Conservation (phyloP, 2,888 invertebrate genomes). For the Branchellion lobata region DNA sequence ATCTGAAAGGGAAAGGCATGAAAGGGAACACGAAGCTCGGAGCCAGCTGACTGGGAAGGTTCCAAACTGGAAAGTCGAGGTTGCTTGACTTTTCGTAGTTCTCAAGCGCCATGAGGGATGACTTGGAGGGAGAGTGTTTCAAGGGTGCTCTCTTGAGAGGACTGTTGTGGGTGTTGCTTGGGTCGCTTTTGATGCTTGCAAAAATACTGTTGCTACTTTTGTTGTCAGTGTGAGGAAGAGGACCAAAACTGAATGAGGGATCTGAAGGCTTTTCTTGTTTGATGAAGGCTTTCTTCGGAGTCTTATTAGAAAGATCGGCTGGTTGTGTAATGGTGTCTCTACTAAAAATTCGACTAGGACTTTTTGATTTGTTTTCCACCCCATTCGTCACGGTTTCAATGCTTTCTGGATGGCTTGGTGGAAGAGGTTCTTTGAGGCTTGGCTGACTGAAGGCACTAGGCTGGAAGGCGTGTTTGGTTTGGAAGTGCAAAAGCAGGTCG, state of each 20-base stretch:
- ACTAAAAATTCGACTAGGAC: no score
- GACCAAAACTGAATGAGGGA: no score
- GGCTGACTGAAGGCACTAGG: not conserved
- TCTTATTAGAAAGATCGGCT: not conserved
- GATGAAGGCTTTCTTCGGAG: not conserved
- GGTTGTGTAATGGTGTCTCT: not conserved
- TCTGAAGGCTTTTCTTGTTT: no score
- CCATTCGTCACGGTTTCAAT: no score
- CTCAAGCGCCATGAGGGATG: not conserved
- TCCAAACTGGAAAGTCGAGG: not conserved
- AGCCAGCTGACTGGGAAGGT: not conserved
- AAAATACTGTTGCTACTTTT: not conserved
- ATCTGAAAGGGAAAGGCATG: slow-evolving; percentile 10
- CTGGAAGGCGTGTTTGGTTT: slow-evolving; percentile 19
- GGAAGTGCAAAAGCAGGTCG: slow-evolving; percentile 28
- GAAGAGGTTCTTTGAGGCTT: not conserved
- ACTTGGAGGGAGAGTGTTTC: not conserved
- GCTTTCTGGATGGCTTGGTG: no score
- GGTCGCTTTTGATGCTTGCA: not conserved
- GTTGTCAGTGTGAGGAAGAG: no score
- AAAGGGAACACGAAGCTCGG: not conserved
- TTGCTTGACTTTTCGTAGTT: not conserved
- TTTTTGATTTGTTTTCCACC: no score
- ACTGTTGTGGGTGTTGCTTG: not conserved
- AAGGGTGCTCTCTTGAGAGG: no score